Percentiles rank a stretch among this genome's conserved stretches.
These are phyloP conservation scores for Tenthredo distinguenda DNA, from an alignment of 2,888 invertebrate species.

Conservation along the genomic window DNA sequence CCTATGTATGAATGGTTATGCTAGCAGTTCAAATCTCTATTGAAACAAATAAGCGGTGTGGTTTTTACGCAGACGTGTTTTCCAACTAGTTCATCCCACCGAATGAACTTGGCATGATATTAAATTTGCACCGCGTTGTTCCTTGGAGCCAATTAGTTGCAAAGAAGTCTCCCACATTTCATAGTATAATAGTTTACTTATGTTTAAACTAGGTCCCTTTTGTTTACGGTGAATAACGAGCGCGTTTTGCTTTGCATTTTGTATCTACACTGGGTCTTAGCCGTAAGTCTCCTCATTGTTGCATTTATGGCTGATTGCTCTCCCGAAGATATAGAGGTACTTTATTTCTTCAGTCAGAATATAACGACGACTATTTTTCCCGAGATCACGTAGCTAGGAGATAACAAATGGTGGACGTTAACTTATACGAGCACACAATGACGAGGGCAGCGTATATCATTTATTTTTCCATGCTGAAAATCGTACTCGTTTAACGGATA, in stretches of 20 bases:
- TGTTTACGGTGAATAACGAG: slow-evolving; percentile 22
- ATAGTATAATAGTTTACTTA: slow-evolving; percentile 4
- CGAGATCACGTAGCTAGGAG: slow-evolving; percentile 12
- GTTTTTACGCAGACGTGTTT: background rate
- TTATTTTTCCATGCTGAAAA: background rate
- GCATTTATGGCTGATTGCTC: slow-evolving; percentile 41
- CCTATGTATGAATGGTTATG: background rate
- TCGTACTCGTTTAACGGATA: background rate
- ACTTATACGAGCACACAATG: background rate
- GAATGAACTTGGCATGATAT: background rate
- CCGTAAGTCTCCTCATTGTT: slow-evolving; percentile 36
- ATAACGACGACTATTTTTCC: slow-evolving; percentile 18
- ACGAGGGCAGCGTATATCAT: background rate
- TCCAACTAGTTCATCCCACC: background rate
- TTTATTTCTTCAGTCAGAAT: slow-evolving; percentile 18
- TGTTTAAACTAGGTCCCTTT: slow-evolving; percentile 11
- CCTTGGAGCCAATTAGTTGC: slow-evolving; percentile 26
- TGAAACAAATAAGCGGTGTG: background rate
- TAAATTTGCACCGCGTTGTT: background rate
- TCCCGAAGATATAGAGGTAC: slow-evolving; percentile 11
- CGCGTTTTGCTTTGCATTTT: background rate
- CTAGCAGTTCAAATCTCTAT: background rate
- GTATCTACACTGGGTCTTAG: background rate
- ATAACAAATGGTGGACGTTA: slow-evolving; percentile 33
- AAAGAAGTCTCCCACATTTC: background rate